Conservation (phyloP, 2,888 invertebrate genomes). For the Fragum fragum region DNA sequence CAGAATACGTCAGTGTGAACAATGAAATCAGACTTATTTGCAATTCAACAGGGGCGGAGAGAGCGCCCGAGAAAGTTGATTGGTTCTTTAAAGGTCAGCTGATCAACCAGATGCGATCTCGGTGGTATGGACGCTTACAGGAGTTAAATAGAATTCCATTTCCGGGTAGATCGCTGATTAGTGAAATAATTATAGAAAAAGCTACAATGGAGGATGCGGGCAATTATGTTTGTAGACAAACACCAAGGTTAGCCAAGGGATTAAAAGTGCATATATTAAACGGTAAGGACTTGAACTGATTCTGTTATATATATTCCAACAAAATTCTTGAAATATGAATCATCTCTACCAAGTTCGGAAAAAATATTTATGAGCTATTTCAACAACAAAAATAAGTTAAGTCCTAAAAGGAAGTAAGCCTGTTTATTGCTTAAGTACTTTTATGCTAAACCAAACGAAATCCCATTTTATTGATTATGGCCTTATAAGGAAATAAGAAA, state of each 20-base stretch:
- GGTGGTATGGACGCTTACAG: constrained; percentile 56
- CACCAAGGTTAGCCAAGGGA: constrained; percentile 60
- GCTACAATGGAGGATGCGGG: constrained; percentile 64
- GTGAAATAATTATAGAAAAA: constrained; percentile 65
- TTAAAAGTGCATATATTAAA: constrained; percentile 72
- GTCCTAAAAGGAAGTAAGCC: too few species aligned
- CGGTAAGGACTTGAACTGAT: constrained; percentile 48
- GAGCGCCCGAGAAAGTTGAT: constrained; percentile 77
- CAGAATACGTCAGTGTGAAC: constrained; percentile 75
- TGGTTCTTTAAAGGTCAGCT: constrained; percentile 80
- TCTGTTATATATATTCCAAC: background rate
- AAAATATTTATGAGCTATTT: background rate
- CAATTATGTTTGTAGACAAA: constrained; percentile 68
- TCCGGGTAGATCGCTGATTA: constrained; percentile 67
- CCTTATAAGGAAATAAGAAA: too few species aligned
- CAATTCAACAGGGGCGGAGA: constrained; percentile 78
- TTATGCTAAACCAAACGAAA: too few species aligned
- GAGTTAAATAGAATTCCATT: constrained; percentile 61
- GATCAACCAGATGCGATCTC: constrained; percentile 60
- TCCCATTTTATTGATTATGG: too few species aligned
- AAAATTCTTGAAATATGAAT: background rate
- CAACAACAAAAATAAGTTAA: background rate
- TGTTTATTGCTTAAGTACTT: too few species aligned
- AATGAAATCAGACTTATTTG: constrained; percentile 74
- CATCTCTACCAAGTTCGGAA: background rate